Conservation (phyloP, 2,113 vertebrate species). For the Apteryx owenii region DNA sequence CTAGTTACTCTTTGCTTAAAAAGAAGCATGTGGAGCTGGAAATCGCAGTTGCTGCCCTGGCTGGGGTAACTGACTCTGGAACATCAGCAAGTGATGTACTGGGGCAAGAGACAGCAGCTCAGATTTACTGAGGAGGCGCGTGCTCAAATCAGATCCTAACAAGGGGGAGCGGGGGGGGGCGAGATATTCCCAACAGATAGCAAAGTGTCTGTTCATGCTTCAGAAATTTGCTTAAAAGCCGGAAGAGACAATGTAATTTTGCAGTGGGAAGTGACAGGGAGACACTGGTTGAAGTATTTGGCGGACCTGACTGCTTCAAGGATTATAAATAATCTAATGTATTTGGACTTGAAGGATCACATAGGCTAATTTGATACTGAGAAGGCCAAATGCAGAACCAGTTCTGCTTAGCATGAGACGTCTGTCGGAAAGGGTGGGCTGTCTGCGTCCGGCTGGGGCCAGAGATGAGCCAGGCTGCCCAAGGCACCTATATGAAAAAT, state of each 20-base stretch:
- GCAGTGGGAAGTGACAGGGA: neutral
- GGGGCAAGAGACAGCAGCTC: neutral
- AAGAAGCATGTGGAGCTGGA: neutral
- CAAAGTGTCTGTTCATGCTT: neutral
- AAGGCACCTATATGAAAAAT: neutral
- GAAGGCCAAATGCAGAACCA: constrained; percentile 38
- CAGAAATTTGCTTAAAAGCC: constrained; percentile 1
- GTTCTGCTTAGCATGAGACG: neutral
- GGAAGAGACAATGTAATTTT: neutral
- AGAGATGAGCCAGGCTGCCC: neutral
- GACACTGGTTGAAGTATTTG: neutral
- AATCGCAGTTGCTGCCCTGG: neutral
- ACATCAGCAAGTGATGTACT: neutral
- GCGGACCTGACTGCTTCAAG: neutral
- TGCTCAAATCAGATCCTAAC: neutral
- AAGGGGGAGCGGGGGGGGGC: neutral
- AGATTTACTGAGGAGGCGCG: neutral
- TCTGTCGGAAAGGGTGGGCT: neutral
- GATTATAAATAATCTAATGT: constrained; percentile 17
- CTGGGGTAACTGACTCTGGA: neutral
- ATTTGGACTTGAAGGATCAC: constrained; percentile 41
- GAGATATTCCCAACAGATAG: neutral
- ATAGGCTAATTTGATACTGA: constrained; percentile 30
- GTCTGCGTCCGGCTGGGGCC: neutral
- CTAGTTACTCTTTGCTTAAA: neutral